Evolutionary conservation across 2,113 vertebrate species (phyloP).

Genomic region (Thomomys bottae): DNA sequence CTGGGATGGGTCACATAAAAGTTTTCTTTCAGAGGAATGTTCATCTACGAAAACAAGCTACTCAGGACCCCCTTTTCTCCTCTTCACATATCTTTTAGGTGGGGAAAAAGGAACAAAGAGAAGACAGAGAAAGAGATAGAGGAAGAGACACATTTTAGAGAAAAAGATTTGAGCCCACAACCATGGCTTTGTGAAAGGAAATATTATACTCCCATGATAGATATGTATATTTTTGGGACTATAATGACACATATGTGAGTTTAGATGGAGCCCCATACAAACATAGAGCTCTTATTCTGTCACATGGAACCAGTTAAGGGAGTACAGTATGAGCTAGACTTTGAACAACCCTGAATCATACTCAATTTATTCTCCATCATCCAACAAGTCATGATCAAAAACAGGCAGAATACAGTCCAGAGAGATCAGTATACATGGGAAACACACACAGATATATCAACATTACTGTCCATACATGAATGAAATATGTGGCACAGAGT

Average conservation of each 20-base stretch:
- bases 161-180: not conserved
- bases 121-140: not conserved
- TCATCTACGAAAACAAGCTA: not conserved
- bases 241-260: not conserved
- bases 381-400: constrained; percentile 68
- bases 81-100: not conserved
- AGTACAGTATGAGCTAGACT: constrained; percentile 54
- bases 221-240: not conserved
- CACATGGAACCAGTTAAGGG: constrained; percentile 65
- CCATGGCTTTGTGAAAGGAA: not conserved
- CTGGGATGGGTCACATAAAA: not conserved
- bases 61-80: not conserved
- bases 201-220: not conserved
- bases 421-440: not conserved
- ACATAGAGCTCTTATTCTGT: constrained; percentile 53
- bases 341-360: constrained; percentile 64
- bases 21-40: not conserved
- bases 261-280: not conserved
- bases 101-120: not conserved
- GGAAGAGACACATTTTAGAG: not conserved
- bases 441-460: not conserved
- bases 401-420: constrained; percentile 19
- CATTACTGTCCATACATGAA: constrained; percentile 38
- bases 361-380: constrained; percentile 65
- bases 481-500: not conserved